phyloP scores from a whole-genome alignment of 2,888 invertebrate genomes.

The Cantharis flavilabris region DNA sequence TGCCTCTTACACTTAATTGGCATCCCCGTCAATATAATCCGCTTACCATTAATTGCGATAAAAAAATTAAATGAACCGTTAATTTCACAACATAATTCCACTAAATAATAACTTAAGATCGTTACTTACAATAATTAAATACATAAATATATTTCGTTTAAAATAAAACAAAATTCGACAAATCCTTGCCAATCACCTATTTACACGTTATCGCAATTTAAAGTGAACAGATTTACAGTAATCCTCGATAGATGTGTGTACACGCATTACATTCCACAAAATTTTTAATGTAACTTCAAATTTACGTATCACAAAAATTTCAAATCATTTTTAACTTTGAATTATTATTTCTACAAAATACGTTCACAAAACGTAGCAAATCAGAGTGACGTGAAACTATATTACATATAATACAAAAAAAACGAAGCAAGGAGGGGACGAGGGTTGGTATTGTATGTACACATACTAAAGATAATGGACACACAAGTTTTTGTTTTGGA shows the following conservation, averaged over 20 bases:
- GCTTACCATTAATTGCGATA: neutral
- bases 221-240: constrained; percentile 35
- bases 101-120: neutral
- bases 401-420: constrained; percentile 55
- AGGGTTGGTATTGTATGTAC: constrained; percentile 41
- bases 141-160: neutral
- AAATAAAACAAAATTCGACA: neutral
- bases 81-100: neutral
- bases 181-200: neutral
- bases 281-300: constrained; percentile 26
- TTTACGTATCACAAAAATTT: neutral
- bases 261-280: constrained; percentile 41
- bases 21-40: constrained; percentile 13
- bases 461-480: constrained; percentile 47
- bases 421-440: constrained; percentile 3
- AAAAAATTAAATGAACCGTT: neutral
- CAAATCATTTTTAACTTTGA: neutral
- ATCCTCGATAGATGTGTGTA: constrained; percentile 47
- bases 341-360: neutral
- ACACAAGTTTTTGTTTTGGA: constrained; percentile 17
- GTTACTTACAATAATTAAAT: neutral
- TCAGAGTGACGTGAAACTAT: constrained; percentile 53
- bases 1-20: constrained; percentile 30
- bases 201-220: constrained; percentile 14
- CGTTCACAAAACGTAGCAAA: constrained; percentile 40